Base-by-base conservation (phyloP, 2,888 invertebrate species). In the Acleris sparsana region DNA sequence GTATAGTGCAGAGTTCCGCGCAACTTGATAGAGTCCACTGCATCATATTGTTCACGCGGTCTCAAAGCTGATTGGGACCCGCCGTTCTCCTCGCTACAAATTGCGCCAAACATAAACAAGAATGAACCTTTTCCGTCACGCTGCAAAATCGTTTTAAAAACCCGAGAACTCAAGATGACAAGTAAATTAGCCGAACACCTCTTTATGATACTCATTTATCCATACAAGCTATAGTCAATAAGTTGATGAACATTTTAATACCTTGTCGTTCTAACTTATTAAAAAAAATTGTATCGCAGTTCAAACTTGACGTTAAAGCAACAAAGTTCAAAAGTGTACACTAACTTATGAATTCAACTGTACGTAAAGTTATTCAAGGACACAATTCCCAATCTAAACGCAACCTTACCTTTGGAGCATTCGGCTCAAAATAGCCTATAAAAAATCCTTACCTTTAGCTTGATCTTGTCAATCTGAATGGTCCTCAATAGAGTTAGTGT, bases 141-240 rank as follows among this genome's bases (percentile, higher is more conserved):
- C 53, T 59, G 64, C 64, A 20, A 61, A 61, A 61, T 61, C 60
- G 55, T 49, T 51, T 51, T 59, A 61, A 65, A 64, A 53, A 62
- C 39, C 53, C 59, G 43, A 33, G 51, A 46, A 56, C 43, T 55
- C 59, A 29, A 46, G 52, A 52, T 66, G 66, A 66, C 66, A 66
- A 62, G 62, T 57, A 66, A 66, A 66, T 66, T 66, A 66, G 61
- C 52, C 57, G 49, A 61, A 66, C 52, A 62, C 66, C 66, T 66
- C 66, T 66, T 66, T 66, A 66, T 60, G 62, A 61, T 16, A 46
- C 62, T 62, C 62, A 57, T 57, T 65, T 66, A 61, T 66, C 55
- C 55, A 46, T 11, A 29, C 49, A 63, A 43, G 56, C n/a, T n/a
- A 46, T 7, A n/a, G 46, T 7, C 46, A 46, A 16, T 46, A 39